Evolutionary conservation across 2,888 invertebrate genomes (phyloP), one percentile per base, ranked within the genome.

Genomic region (Brassicogethes aeneus): DNA sequence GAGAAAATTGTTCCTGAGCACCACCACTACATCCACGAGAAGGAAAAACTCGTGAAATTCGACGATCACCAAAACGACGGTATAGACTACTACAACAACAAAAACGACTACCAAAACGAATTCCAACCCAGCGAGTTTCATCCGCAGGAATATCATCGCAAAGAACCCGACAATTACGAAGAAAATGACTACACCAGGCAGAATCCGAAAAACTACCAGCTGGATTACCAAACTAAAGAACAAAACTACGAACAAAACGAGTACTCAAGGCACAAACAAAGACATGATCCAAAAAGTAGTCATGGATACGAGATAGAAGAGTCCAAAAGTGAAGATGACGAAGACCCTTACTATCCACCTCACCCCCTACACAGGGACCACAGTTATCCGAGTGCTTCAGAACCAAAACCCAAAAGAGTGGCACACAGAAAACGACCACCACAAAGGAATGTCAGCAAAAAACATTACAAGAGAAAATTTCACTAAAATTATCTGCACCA

Each of bases 1-100:
- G 59, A 62, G 34, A 65, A 64, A 39, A 45, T 57, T 8, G 50
- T 60, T 16, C 32, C 32, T 5, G 32, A 32, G 13, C 32, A 32
- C 12, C 32, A 32, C 13, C 32, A 32, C 14, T 32, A 32, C 32
- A 32, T 32, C 32, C 32, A 32, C 32, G 32, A 32, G 14, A 32
- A 32, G 13, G 32, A 32, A 12, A 32, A 32, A 13, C 3, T 32
- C 3, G 32, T 32, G 8, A 32, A 32, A 32, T 32, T 5, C 8
- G 8, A 32, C 7, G 8, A 5, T 3, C 12, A 32, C 10, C 8
- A 32, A 5, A 13, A 12, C 14, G 32, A 12, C 8, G 12, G 12
- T 3, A 3, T 8, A 3, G 32, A 13, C 32, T 32, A 10, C 32
- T 13, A 32, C 14, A 8, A 8, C 3, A 13, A 12, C 32, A 13